Evolutionary conservation across 2,797 vertebrate genomes (phyloP), one percentile per base, ranked within the genome.

Genomic region (Cuculus canorus): DNA sequence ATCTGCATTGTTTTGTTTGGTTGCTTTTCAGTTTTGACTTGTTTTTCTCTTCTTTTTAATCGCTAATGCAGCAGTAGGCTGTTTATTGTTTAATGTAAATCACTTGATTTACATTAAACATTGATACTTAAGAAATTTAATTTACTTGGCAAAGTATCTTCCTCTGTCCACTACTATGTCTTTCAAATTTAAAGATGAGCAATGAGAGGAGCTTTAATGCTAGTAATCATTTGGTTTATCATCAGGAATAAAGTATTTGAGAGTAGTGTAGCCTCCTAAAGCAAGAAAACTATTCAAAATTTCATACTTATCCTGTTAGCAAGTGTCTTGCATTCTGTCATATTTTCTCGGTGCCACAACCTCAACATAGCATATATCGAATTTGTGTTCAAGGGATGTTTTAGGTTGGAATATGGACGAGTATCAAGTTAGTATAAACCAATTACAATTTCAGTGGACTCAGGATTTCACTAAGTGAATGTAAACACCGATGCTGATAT

Each of bases 161-260:
- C 32, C 50, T 94, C 96, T 87, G 57, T 13, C 35, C 30, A 63
- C 21, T 45, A 10, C 17, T 28, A 3, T 41, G 35, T 71, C 53
- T 59, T 94, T 95, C 53, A 75, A 65, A 95, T 41, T 92, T 65
- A 91, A 90, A 90, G n/a, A 73, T 80, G 18, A 92, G 48, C 47
- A 76, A 35, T 43, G 41, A 94, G 24, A 45, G 47, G 41, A 80
- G 11, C 27, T 94, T 95, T 92, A 87, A 91, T 89, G 12, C 52
- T 47, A 72, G 30, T 91, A 86, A 92, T 63, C 17, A 30, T 66
- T 50, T 39, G 41, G 8, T 56, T 94, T 92, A 54, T 69, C 22
- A 76, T 79, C 25, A 73, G 23, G 18, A 18, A 75, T 88, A 80
- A 87, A 53, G 45, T 21, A 32, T 60, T 94, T 70, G 52, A 83